Conservation (phyloP, 2,797 vertebrate species). For the Takifugu ocellatus region DNA sequence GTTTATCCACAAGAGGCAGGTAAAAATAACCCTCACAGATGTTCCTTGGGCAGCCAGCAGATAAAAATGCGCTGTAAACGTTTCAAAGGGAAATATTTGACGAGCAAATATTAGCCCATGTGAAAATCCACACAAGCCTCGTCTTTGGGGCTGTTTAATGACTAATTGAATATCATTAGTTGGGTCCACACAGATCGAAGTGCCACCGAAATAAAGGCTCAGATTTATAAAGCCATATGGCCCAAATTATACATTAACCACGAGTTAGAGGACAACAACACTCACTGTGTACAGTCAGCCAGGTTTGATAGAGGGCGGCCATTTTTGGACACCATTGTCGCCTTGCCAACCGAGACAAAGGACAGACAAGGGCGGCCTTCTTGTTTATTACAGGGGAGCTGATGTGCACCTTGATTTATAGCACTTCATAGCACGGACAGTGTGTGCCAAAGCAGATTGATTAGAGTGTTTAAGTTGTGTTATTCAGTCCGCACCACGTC, state of each 20-base stretch:
- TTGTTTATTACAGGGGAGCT: slow-evolving; percentile 57
- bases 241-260: slow-evolving; percentile 98
- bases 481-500: slow-evolving; percentile 21
- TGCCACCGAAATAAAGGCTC: slow-evolving; percentile 75
- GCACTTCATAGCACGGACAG: slow-evolving; percentile 48
- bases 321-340: slow-evolving; percentile 74
- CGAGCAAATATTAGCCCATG: slow-evolving; percentile 95
- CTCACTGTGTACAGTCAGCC: slow-evolving; percentile 64
- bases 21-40: slow-evolving; percentile 82
- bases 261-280: slow-evolving; percentile 70
- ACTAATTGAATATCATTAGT: slow-evolving; percentile 94
- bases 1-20: slow-evolving; percentile 75
- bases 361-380: slow-evolving; percentile 52
- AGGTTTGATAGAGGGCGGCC: slow-evolving; percentile 56
- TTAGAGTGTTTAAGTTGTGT: slow-evolving; percentile 26
- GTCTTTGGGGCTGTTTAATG: slow-evolving; percentile 84
- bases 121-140: slow-evolving; percentile 78
- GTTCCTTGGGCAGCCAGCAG: slow-evolving; percentile 78
- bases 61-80: slow-evolving; percentile 87
- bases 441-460: slow-evolving; percentile 43
- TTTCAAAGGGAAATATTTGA: slow-evolving; percentile 94
- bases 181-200: slow-evolving; percentile 83
- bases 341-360: slow-evolving; percentile 76
- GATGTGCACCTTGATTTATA: slow-evolving; percentile 51
- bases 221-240: slow-evolving; percentile 92